Conservation (phyloP, 2,113 vertebrate species). For the Myocastor coypus region DNA sequence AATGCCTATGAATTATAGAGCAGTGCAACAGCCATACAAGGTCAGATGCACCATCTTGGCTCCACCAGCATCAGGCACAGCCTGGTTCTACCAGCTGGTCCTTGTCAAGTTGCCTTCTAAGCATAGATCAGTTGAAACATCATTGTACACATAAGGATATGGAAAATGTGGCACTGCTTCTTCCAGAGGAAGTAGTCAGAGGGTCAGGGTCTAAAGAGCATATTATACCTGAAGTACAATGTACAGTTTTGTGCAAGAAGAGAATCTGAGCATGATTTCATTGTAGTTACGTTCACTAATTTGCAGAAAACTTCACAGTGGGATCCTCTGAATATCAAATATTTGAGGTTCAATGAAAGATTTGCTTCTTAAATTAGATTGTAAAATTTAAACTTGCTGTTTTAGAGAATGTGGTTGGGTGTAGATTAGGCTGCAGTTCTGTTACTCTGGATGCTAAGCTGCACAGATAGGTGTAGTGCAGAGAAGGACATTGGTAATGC, state of each 20-base stretch:
- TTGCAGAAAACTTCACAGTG: background rate
- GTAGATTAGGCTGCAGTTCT: background rate
- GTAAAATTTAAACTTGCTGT: background rate
- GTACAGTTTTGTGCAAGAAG: conserved; percentile 30
- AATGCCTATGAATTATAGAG: background rate
- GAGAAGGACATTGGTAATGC: accelerated
- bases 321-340: background rate
- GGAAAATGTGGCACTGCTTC: conserved; percentile 37
- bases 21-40: background rate
- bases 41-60: background rate
- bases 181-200: conserved; percentile 18
- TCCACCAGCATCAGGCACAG: background rate
- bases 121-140: background rate
- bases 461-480: background rate
- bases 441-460: background rate
- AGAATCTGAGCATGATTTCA: conserved; percentile 17
- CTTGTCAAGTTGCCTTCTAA: conserved; percentile 25
- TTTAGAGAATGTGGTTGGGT: background rate
- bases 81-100: conserved; percentile 42
- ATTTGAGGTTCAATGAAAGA: background rate
- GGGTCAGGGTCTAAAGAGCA: background rate
- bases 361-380: conserved; percentile 38
- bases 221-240: conserved; percentile 38
- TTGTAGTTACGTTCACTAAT: background rate
- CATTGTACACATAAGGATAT: background rate